Percentiles rank a stretch among this genome's conserved stretches.
phyloP scores from a whole-genome alignment of 2,113 vertebrate genomes.

The Microcebus murinus region DNA sequence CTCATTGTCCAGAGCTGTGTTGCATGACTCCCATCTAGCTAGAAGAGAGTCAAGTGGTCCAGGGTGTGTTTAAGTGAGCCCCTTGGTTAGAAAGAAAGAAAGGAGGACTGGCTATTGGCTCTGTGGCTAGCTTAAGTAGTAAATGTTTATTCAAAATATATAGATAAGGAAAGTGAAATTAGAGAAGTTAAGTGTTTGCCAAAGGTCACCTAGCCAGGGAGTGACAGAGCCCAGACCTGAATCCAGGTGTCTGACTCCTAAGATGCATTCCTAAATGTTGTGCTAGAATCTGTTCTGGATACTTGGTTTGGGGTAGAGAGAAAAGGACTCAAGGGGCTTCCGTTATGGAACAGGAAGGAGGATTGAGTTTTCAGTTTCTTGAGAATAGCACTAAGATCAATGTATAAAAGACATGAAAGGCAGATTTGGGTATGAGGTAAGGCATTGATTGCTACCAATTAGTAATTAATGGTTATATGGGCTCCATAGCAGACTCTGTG shows the following conservation, averaged over 20 bases:
- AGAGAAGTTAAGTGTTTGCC: background rate
- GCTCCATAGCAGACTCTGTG: background rate
- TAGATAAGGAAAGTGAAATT: conserved; percentile 24
- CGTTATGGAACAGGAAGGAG: background rate
- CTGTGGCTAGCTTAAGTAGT: background rate
- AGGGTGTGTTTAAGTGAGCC: background rate
- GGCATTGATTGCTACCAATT: background rate
- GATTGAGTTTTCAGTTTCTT: background rate
- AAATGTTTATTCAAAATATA: conserved; percentile 45
- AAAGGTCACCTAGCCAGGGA: background rate
- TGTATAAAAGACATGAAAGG: background rate
- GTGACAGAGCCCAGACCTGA: background rate
- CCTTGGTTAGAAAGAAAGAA: background rate
- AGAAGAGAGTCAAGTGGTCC: background rate
- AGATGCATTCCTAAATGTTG: background rate
- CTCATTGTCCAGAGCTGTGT: background rate
- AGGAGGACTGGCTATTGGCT: background rate
- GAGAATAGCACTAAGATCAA: background rate
- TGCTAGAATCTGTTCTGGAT: background rate
- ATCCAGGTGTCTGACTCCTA: background rate
- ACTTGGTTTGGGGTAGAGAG: background rate
- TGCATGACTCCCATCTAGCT: background rate
- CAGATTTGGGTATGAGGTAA: background rate
- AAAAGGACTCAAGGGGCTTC: background rate
- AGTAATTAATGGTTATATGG: background rate